A percentile compares a stretch with the other conserved stretches of the same genome.
These are phyloP conservation scores for Corbicula japonica DNA, from an alignment of 2,888 invertebrate species.

Conservation along the genomic window DNA sequence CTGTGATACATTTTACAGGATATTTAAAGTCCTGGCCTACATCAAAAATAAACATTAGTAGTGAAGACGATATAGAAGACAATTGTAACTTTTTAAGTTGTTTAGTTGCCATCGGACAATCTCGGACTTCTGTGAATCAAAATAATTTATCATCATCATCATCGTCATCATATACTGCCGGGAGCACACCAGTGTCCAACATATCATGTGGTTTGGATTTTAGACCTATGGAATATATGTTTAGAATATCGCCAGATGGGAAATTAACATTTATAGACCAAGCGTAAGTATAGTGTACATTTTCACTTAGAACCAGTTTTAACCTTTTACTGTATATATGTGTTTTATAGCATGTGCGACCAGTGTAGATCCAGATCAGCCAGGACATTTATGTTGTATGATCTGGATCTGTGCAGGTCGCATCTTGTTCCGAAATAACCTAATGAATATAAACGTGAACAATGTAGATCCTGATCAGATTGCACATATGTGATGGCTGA, in stretches of 20 bases:
- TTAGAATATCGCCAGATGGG: constrained; percentile 95
- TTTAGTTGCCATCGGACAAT: constrained; percentile 94
- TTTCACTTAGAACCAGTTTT: no score
- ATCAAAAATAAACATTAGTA: constrained; percentile 91
- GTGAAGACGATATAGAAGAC: constrained; percentile 89
- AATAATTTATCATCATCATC: constrained; percentile 69
- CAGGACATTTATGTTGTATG: no score
- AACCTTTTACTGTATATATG: no score
- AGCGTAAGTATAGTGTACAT: constrained; percentile 89
- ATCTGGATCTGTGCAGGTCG: no score
- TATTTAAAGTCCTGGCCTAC: constrained; percentile 97
- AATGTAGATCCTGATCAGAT: no score
- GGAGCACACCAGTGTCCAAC: constrained; percentile 1
- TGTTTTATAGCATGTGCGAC: no score
- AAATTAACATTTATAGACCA: constrained; percentile 97
- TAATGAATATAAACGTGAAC: no score
- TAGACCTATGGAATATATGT: constrained; percentile 89
- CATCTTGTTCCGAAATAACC: no score
- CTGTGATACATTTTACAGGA: constrained; percentile 96
- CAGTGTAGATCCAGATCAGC: no score
- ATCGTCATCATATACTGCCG: constrained; percentile 77
- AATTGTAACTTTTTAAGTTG: constrained; percentile 92
- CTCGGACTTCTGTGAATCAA: constrained; percentile 88
- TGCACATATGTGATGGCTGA: no score
- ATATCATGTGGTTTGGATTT: constrained; percentile 71